Percentiles rank a stretch among this genome's conserved stretches.
Evolutionary conservation across 2,797 vertebrate species (phyloP).

Genomic region (Adrianichthys oophorus): DNA sequence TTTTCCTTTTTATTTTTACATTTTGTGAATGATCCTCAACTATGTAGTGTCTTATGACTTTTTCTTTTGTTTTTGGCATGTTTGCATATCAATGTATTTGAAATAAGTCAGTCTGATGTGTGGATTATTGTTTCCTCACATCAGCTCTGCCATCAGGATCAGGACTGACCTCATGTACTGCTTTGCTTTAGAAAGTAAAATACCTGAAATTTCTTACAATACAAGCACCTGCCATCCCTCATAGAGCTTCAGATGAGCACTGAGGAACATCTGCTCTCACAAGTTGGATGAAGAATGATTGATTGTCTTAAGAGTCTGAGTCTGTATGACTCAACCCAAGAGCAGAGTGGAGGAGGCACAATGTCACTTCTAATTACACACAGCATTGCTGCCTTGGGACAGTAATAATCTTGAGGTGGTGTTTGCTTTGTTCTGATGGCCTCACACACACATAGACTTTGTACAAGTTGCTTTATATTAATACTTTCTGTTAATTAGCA

Average conservation of each 20-base stretch:
- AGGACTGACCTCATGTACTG: too few relatives aligned
- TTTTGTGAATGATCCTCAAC: background rate
- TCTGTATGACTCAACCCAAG: constrained; percentile 35
- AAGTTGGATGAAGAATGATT: constrained; percentile 45
- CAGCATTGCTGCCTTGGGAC: constrained; percentile 38
- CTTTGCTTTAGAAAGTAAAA: too few relatives aligned
- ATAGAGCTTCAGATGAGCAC: constrained; percentile 1
- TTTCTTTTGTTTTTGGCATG: too few relatives aligned
- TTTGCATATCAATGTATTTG: too few relatives aligned
- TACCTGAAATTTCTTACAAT: constrained; percentile 6
- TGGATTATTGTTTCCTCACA: too few relatives aligned
- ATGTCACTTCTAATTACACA: constrained; percentile 68
- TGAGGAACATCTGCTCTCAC: constrained; percentile 37
- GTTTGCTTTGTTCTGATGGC: constrained; percentile 64
- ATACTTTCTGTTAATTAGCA: constrained; percentile 46
- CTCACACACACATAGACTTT: constrained; percentile 49
- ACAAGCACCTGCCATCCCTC: background rate
- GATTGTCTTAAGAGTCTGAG: constrained; percentile 58
- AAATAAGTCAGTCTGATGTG: too few relatives aligned
- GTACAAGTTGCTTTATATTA: constrained; percentile 33
- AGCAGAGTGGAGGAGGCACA: constrained; percentile 42
- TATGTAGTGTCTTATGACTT: constrained; percentile 1
- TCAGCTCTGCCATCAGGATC: too few relatives aligned
- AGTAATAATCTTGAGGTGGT: constrained; percentile 54
- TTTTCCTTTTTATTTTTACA: constrained; percentile 9